Base-by-base conservation (phyloP, 2,797 vertebrate species). In the Okamejei kenojei region DNA sequence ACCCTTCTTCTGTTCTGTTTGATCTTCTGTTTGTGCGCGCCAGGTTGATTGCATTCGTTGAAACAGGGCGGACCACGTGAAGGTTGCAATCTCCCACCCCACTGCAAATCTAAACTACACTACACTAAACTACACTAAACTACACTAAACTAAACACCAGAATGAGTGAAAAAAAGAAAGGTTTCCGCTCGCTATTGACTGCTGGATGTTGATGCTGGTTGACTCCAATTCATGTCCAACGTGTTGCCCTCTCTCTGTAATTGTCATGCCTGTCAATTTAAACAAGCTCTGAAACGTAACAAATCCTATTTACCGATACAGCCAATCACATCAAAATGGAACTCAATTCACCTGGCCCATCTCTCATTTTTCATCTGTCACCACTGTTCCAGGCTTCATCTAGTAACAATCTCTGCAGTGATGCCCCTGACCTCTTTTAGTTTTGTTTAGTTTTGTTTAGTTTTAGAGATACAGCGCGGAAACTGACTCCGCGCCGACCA, bases 351-450 rank as follows among this genome's bases (percentile, higher is more conserved):
- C 63, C 68, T 0, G 32, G 2, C 32, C 35, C 35, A 35, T 21
- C 63, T 68, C n/a, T 88, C 84, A 88, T 88, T 88, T 88, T 88
- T 88, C 84, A 68, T 35, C 61, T 88, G 84, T 88, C 84, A 88
- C n/a, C 84, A 68, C 2, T 35, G 21, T 35, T 88, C 68, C 63
- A 10, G 63, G n/a, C 65, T n/a, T 68, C n/a, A 65, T 88, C 19
- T 8, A 26, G n/a, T 1, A 7, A 2, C 9, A 61, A 21, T 88
- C n/a, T 35, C 61, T 23, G 84, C 35, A 35, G 61, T 68, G n/a
- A 17, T 21, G 63, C 15, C 84, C 84, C 84, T 9, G n/a, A 65
- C 61, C 32, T 65, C 35, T 29, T 88, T 11, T 13, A 54, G 45
- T 54, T 54, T 6, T 0, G 45, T 45, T 45, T 45, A 45, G 45